Percentiles rank a stretch among this genome's conserved stretches.
phyloP scores from a whole-genome alignment of 2,797 vertebrate genomes.

The Pseudopleuronectes americanus region DNA sequence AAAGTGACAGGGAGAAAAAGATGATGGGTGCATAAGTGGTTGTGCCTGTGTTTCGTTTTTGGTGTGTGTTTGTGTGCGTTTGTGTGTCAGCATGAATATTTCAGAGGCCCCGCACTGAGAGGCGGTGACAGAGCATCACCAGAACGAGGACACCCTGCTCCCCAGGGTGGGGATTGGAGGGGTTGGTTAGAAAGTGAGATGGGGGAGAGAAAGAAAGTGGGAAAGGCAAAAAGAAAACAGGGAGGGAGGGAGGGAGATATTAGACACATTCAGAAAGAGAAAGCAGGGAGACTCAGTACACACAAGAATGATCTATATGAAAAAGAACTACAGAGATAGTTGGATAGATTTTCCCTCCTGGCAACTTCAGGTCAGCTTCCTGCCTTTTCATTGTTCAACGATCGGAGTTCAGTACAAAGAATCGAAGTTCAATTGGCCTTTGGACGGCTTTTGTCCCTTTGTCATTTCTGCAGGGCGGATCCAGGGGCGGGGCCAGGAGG shows the following conservation, averaged over 20 bases:
- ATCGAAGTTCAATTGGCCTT: too few species aligned
- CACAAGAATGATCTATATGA: slow-evolving; percentile 1
- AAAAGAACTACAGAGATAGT: slow-evolving; percentile 4
- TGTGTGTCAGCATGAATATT: slow-evolving; percentile 73
- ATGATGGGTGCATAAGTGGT: slow-evolving; percentile 32
- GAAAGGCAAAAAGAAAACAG: neutral
- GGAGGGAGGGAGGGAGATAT: slow-evolving; percentile 1
- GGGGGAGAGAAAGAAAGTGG: neutral
- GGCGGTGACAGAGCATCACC: slow-evolving; percentile 57
- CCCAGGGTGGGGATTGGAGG: slow-evolving; percentile 39
- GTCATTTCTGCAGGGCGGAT: neutral
- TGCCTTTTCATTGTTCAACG: slow-evolving; percentile 6
- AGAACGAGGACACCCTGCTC: slow-evolving; percentile 67
- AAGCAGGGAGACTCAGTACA: slow-evolving; percentile 10
- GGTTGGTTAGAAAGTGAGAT: slow-evolving; percentile 12
- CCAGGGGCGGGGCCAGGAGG: too few species aligned
- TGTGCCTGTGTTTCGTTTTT: slow-evolving; percentile 30
- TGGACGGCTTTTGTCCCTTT: slow-evolving; percentile 4
- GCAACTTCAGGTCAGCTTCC: slow-evolving; percentile 10
- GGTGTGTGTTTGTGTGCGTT: slow-evolving; percentile 41
- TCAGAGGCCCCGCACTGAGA: slow-evolving; percentile 65
- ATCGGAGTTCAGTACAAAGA: too few species aligned
- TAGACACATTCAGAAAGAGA: neutral
- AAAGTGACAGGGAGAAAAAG: slow-evolving; percentile 43
- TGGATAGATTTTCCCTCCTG: neutral